Base-by-base conservation (phyloP, 2,113 vertebrate genomes). In the Prolemur simus region DNA sequence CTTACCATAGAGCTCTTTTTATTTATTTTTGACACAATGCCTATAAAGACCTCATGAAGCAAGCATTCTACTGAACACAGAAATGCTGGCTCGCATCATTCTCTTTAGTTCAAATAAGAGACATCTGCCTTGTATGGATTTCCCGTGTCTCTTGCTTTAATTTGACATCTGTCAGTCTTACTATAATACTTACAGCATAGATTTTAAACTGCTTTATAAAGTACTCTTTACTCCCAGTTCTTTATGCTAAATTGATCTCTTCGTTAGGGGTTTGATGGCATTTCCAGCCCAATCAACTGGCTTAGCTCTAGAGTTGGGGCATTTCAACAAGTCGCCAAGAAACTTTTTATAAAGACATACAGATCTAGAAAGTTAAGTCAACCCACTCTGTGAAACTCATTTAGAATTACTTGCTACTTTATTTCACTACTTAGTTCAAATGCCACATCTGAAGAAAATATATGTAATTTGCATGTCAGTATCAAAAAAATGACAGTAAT, bases 341-440 rank as follows among this genome's bases (percentile, higher is more conserved):
- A 96, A 93, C 58, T 92, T 93, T 93, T 92, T 21, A 34, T 52
- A 63, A 90, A 87, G 39, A 82, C 58, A 78, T n/a, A 66, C 12
- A 84, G 8, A 87, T 81, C 27, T 56, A 29, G 21, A 92, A 81
- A 88, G 45, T 66, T 66, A 96, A 95, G 54, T 32, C 45, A 60
- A 66, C 23, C 64, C 25, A 60, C 14, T 86, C 78, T 96, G 47
- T 82, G 68, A 92, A 95, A 66, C 71, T 23, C 68, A 39, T 90
- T 89, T 96, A 66, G 54, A 94, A 88, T 32, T 49, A 64, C 77
- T 84, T 92, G 60, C 45, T 93, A 23, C 64, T 7, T 95, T 92
- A 86, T 89, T 96, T 88, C 60, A 74, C 73, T 93, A 74, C 89
- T 90, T 95, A 86, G 52, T 97, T 97, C 92, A 97, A 96, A 97